Evolutionary conservation across 2,113 vertebrate genomes (phyloP).

Genomic region (Anser cygnoides): DNA sequence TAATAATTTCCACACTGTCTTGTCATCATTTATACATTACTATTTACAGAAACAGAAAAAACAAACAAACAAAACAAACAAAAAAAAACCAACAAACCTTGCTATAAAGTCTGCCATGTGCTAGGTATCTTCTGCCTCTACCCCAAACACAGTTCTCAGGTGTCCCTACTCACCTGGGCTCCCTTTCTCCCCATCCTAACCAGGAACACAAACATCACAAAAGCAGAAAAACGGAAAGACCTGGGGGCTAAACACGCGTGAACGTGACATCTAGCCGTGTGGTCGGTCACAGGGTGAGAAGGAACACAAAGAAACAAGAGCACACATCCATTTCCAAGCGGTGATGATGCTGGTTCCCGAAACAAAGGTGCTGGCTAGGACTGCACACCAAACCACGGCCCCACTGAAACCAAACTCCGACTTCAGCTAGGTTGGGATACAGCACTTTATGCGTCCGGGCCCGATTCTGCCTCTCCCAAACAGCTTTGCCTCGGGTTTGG

Average conservation of each 20-base stretch:
- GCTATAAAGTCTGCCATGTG: background rate
- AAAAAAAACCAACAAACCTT: background rate
- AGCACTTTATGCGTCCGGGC: background rate
- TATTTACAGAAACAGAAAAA: conserved; percentile 80
- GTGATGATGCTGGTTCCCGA: fast-evolving
- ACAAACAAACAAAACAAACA: too few relatives aligned
- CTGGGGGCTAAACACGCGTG: background rate
- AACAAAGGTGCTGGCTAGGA: background rate
- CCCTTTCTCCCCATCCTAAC: background rate
- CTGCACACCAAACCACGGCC: background rate
- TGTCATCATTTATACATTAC: conserved; percentile 66
- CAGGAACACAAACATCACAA: conserved; percentile 8
- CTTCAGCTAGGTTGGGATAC: background rate
- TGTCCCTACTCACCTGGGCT: background rate
- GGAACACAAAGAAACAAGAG: background rate
- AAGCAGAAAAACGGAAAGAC: background rate
- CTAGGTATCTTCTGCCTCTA: background rate
- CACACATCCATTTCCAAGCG: fast-evolving
- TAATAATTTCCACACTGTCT: conserved; percentile 45
- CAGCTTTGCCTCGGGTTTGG: background rate
- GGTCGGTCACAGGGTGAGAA: background rate
- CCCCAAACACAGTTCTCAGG: background rate
- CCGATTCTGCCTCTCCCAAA: background rate
- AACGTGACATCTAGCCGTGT: background rate
- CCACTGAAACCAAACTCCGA: background rate